phyloP scores from a whole-genome alignment of 2,888 invertebrate species.

The Agrochola lota region DNA sequence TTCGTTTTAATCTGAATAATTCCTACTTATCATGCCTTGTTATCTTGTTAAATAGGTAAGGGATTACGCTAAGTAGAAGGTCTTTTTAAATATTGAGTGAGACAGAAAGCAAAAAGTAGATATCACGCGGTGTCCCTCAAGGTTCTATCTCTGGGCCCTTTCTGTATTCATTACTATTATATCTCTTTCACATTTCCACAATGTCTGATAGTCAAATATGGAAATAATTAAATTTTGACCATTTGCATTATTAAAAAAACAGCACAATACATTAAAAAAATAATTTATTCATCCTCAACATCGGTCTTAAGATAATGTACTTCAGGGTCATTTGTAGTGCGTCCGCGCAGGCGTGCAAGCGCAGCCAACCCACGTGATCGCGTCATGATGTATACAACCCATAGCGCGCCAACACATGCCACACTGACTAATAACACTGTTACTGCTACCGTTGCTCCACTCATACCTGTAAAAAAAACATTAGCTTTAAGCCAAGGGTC shows the following conservation, averaged over 20 bases:
- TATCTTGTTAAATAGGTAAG: neutral
- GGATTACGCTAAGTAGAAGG: neutral
- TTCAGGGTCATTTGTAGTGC: slow-evolving; percentile 75
- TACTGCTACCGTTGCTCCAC: slow-evolving; percentile 67
- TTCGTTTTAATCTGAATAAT: neutral
- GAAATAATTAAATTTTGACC: neutral
- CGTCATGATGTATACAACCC: slow-evolving; percentile 52
- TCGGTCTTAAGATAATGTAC: slow-evolving; percentile 81
- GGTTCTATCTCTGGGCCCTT: slow-evolving; percentile 21
- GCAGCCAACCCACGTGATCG: slow-evolving; percentile 69
- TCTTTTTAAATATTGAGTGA: neutral
- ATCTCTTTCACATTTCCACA: neutral
- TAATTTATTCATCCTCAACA: slow-evolving; percentile 74
- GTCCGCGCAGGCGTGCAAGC: slow-evolving; percentile 75
- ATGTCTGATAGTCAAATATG: neutral
- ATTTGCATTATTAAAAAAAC: slow-evolving; percentile 2
- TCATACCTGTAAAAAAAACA: slow-evolving; percentile 64
- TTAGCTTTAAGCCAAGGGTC: neutral
- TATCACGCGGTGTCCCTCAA: slow-evolving; percentile 14
- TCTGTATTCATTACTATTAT: neutral
- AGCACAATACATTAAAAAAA: slow-evolving; percentile 41
- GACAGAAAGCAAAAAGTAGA: neutral
- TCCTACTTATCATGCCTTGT: neutral
- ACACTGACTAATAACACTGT: slow-evolving; percentile 68
- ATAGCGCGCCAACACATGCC: slow-evolving; percentile 50